These are phyloP conservation scores for Athene noctua DNA, from an alignment of 2,113 vertebrate genomes.

Conservation along the genomic window DNA sequence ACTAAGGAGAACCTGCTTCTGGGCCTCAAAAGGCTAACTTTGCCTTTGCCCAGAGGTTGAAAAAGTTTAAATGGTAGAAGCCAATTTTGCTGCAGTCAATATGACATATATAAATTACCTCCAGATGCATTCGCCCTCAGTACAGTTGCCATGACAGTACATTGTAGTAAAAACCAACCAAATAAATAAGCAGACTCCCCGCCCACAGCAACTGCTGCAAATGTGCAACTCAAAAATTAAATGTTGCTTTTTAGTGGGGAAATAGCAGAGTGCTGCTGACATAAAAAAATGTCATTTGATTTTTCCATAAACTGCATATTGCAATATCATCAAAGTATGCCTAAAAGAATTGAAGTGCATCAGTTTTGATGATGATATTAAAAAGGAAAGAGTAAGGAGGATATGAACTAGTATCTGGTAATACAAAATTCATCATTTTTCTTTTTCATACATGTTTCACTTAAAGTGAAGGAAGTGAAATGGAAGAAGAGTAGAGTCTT, in stretches of 20 bases:
- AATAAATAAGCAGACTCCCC: constrained; percentile 52
- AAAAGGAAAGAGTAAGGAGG: neutral
- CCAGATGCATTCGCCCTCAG: neutral
- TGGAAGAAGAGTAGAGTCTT: neutral
- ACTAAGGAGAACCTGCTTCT: neutral
- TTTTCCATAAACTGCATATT: constrained; percentile 26
- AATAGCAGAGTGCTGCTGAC: neutral
- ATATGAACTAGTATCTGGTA: neutral
- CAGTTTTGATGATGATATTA: constrained; percentile 1
- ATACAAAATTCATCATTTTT: neutral
- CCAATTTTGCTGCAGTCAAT: neutral
- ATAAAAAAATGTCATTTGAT: constrained; percentile 26
- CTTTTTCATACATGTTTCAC: neutral
- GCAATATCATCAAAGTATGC: constrained; percentile 11
- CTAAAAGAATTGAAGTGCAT: constrained; percentile 12
- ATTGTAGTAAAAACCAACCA: constrained; percentile 40
- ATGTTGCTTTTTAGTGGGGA: constrained; percentile 23
- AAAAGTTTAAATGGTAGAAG: constrained; percentile 6
- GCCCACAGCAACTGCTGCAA: constrained; percentile 41
- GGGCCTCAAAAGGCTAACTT: neutral
- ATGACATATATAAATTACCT: constrained; percentile 2
- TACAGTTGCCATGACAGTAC: constrained; percentile 57
- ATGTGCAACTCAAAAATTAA: constrained; percentile 43
- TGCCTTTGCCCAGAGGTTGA: neutral
- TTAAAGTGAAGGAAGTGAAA: neutral